A percentile compares a stretch with the other conserved stretches of the same genome.
Evolutionary conservation across 2,113 vertebrate genomes (phyloP).

Genomic region (Gulo gulo): DNA sequence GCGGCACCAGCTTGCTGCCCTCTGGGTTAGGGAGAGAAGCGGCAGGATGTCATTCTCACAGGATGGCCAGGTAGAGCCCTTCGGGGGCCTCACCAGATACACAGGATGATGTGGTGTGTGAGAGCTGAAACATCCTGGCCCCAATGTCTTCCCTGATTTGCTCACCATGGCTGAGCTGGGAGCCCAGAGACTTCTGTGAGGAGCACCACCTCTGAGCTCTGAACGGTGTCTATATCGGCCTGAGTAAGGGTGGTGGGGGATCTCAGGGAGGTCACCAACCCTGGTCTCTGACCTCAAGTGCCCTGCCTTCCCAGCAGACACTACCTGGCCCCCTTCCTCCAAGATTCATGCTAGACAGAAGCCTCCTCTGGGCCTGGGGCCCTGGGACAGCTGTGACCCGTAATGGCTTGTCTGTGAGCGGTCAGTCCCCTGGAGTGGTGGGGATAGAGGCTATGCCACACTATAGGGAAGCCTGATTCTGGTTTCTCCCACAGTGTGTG

Average conservation of each 20-base stretch:
- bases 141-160: rapidly evolving
- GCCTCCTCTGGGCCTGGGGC: neutral
- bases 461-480: rapidly evolving
- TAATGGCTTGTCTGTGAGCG: neutral
- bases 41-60: rapidly evolving
- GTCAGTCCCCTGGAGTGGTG: too few species aligned
- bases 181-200: neutral
- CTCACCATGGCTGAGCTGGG: neutral
- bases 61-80: neutral
- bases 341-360: rapidly evolving
- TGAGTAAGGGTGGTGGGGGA: neutral
- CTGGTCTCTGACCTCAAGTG: neutral
- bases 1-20: rapidly evolving
- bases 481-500: neutral
- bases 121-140: rapidly evolving
- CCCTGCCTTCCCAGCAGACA: neutral
- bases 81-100: rapidly evolving
- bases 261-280: neutral
- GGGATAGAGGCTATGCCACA: rapidly evolving
- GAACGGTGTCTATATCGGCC: neutral
- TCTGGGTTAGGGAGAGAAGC: too few species aligned
- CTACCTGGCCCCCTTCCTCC: neutral
- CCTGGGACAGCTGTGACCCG: neutral
- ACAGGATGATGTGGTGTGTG: too few species aligned
- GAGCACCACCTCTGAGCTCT: neutral